phyloP scores from a whole-genome alignment of 2,113 vertebrate species.

The Cyprinodon brontotheroides region DNA sequence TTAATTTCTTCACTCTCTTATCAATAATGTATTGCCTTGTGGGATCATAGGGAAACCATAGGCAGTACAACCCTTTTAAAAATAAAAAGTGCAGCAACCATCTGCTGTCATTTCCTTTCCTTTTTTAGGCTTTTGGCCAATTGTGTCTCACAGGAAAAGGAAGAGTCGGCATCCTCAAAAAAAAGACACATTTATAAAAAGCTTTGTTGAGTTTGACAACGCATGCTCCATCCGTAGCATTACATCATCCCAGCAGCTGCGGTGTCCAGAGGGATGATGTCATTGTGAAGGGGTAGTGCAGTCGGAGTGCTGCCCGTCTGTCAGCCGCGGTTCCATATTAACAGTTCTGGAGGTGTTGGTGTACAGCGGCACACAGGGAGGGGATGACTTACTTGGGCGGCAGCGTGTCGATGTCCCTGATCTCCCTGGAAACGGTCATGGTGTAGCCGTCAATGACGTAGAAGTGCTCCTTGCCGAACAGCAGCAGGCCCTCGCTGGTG shows the following conservation, averaged over 20 bases:
- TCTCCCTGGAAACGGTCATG: conserved; percentile 96
- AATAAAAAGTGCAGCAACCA: background rate
- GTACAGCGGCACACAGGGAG: background rate
- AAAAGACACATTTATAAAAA: conserved; percentile 19
- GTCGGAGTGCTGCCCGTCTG: background rate
- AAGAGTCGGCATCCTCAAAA: background rate
- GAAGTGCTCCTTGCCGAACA: conserved; percentile 98
- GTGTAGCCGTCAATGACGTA: conserved; percentile 99
- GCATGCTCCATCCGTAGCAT: conserved; percentile 49
- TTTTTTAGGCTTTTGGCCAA: conserved; percentile 6
- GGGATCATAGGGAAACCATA: background rate
- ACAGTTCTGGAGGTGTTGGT: too few species aligned
- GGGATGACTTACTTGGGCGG: conserved; percentile 87
- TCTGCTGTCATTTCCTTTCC: background rate
- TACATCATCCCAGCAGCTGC: conserved; percentile 55
- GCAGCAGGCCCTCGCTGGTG: conserved; percentile 95
- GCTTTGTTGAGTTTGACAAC: conserved; percentile 22
- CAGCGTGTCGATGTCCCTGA: conserved; percentile 95
- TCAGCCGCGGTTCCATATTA: background rate
- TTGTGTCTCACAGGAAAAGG: conserved; percentile 6
- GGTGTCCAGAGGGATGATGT: conserved; percentile 47
- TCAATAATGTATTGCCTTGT: too few species aligned
- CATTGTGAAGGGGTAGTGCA: conserved; percentile 20
- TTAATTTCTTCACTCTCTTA: too few species aligned
- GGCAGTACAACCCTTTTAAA: background rate